Percentiles rank a stretch among this genome's conserved stretches.
These are phyloP conservation scores for Hemitrygon akajei DNA, from an alignment of 2,797 vertebrate genomes.

Conservation along the genomic window DNA sequence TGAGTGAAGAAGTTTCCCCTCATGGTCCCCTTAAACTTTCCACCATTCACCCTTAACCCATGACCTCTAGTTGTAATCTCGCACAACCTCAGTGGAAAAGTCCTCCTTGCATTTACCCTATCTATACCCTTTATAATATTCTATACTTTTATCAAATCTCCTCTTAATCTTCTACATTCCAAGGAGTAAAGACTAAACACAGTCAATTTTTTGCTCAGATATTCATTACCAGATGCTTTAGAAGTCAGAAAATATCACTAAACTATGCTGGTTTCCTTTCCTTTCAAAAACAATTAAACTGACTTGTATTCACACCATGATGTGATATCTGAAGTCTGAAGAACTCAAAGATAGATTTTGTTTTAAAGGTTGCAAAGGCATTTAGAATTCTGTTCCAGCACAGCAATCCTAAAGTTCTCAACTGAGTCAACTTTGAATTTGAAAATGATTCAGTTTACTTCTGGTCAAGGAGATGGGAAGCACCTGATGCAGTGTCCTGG, in stretches of 20 bases:
- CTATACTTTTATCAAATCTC: no score
- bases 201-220: not conserved
- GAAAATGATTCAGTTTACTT: not conserved
- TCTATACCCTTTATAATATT: no score
- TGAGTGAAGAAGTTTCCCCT: no score
- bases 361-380: not conserved
- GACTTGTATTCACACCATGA: not conserved
- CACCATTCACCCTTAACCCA: no score
- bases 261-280: not conserved
- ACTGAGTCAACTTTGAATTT: not conserved
- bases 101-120: no score
- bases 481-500: not conserved
- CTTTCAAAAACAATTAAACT: not conserved
- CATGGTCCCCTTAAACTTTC: no score
- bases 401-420: not conserved
- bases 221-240: not conserved
- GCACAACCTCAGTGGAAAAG: no score
- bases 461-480: not conserved
- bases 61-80: no score
- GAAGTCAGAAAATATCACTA: not conserved
- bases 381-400: not conserved
- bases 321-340: not conserved
- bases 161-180: no score
- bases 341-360: not conserved
- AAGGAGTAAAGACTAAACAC: no score